Evolutionary conservation across 2,113 vertebrate genomes (phyloP), one percentile per base, ranked within the genome.

Genomic region (Poeciliopsis occidentalis): DNA sequence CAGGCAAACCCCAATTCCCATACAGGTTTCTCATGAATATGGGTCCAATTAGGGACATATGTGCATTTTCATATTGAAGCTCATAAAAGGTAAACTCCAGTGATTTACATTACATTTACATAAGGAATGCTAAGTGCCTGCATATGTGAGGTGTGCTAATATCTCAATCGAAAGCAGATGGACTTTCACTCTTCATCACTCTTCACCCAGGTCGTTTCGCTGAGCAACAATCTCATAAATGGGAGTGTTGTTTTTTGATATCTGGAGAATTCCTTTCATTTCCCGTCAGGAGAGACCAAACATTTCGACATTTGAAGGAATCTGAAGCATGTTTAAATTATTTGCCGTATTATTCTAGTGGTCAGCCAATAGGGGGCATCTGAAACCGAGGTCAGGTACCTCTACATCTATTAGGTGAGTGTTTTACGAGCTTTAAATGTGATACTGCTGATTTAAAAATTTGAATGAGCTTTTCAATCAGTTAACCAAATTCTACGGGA

Each of bases 1-100:
- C 22, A 91, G 83, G 78, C 86, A 86, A 88, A 87, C 84, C 87
- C 77, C 87, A 87, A 84, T 87, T 57, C 88, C 76, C 78, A 32
- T 67, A 34, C 82, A 81, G 88, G 81, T 89, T 85, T 72, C 72
- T 60, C 57, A 75, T 83, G 73, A 92, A 93, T 84, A 81, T 92
- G 88, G 85, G 75, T 84, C 87, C 89, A 93, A 93, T 95, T 93
- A 94, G 93, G 92, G 72, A 85, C 93, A 94, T 80, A 85, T 93
- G 93, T 91, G 85, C 87, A 83, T 87, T 89, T 92, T 91, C 83
- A 91, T 89, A 90, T 88, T 71, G 75, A 86, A 77, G 79, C 91
- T 84, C 85, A 83, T 91, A 89, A 88, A 90, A 89, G 89, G 89
- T 85, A 79, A 87, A 85, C 75, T 71, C 64, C 15, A 31, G 71